A percentile compares a stretch with the other conserved stretches of the same genome.
These are phyloP conservation scores for Triops longicaudatus DNA, from an alignment of 1,140 invertebrate species.

Conservation along the genomic window DNA sequence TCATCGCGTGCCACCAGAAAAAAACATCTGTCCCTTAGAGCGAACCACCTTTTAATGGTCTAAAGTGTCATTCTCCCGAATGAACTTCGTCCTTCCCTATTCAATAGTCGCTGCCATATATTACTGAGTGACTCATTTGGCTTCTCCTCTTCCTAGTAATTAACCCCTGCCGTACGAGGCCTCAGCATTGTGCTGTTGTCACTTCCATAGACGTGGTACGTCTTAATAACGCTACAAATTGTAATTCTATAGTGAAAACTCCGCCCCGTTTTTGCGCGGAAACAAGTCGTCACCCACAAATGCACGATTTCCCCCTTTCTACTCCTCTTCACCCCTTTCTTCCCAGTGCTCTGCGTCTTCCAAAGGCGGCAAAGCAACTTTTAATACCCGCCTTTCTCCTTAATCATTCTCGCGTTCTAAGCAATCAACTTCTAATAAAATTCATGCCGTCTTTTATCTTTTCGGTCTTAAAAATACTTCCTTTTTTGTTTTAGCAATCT, in stretches of 20 bases:
- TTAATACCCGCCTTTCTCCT: neutral
- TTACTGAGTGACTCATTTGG: neutral
- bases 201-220: neutral
- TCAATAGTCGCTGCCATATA: neutral
- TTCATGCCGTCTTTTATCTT: neutral
- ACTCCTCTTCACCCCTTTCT: too few relatives aligned
- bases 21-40: neutral
- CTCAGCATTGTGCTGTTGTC: neutral
- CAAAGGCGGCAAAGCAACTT: neutral
- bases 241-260: too few relatives aligned
- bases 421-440: conserved; percentile 3
- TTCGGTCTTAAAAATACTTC: neutral
- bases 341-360: too few relatives aligned
- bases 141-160: neutral
- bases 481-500: neutral
- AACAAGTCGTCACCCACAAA: too few relatives aligned
- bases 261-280: too few relatives aligned
- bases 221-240: neutral
- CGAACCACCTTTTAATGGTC: neutral
- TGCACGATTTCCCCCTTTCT: too few relatives aligned
- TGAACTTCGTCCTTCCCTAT: neutral
- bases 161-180: neutral
- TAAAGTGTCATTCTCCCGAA: neutral
- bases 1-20: neutral
- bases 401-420: conserved; percentile 10